Base-by-base conservation (phyloP, 2,888 invertebrate species). In the Drymonia ruficornis region DNA sequence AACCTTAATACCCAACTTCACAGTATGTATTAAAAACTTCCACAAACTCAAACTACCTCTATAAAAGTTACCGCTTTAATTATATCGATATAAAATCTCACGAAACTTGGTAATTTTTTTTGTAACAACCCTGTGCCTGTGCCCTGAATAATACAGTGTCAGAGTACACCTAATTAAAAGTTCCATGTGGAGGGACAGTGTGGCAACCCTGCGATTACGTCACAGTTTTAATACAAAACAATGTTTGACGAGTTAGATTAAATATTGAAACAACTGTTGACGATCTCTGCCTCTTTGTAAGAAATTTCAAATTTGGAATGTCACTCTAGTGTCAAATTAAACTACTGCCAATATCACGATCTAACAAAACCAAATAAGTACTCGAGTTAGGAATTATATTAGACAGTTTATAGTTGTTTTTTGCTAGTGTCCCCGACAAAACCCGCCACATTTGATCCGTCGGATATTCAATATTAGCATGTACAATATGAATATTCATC, bases 111-210 rank as follows among this genome's bases (percentile, higher is more conserved):
- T 7, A 38, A 18, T 59, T 59, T 61, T 67, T 23, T 61, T 64
- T 47, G 53, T 53, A 29, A 15, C 28, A 43, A 42, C 43, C 48
- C 34, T 40, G 44, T 19, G 34, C 48, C 34, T 40, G 44, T 19
- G 34, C 59, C 53, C 54, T 73, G 63, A 63, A 69, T 67, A 69
- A 69, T 62, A 63, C 50, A 69, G 51, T 36, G 60, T 31, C 54
- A 52, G 49, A 58, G 57, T 55, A 50, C 55, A 67, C 56, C 63
- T 69, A 69, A 72, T 73, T 72, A 73, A 72, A 72, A 72, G 65
- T 73, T 72, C 42, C 49, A 61, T 65, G 61, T 56, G 46, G 50
- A 50, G 55, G 60, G 58, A 51, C 50, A 15, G n/a, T 50, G 29
- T 23, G 56, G 42, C 48, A 51, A 49, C 55, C 53, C 52, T 50